Evolutionary conservation across 2,797 vertebrate genomes (phyloP).

Genomic region (Percopsis omiscomaycus): DNA sequence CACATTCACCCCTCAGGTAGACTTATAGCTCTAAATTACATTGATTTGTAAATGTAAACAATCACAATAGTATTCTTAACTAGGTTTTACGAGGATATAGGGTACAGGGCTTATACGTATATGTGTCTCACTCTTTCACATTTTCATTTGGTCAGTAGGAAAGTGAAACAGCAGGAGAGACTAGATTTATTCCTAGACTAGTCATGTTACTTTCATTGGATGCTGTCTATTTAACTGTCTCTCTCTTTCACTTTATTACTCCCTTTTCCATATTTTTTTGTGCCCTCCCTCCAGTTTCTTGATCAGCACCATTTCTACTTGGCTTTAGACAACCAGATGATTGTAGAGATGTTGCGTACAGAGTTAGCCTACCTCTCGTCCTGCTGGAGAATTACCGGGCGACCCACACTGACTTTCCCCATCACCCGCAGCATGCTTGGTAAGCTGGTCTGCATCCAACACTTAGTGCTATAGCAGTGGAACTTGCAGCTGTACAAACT

Average conservation of each 20-base stretch:
- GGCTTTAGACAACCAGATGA: constrained; percentile 98
- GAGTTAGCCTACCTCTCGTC: constrained; percentile 94
- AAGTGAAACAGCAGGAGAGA: too few relatives aligned
- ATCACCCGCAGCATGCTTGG: constrained; percentile 92
- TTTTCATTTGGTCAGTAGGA: too few relatives aligned
- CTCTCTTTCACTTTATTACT: not conserved
- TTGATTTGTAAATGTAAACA: not conserved
- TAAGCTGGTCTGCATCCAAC: constrained; percentile 58
- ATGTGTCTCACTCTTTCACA: too few relatives aligned
- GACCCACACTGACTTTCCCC: constrained; percentile 92
- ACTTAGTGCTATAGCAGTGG: not conserved
- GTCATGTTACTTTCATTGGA: not conserved
- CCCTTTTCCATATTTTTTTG: not conserved
- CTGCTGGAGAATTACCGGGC: constrained; percentile 97
- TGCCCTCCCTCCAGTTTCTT: constrained; percentile 80
- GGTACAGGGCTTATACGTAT: too few relatives aligned
- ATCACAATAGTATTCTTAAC: too few relatives aligned
- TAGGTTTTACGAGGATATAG: too few relatives aligned
- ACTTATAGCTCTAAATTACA: not conserved
- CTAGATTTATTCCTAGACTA: too few relatives aligned
- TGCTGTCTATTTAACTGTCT: not conserved
- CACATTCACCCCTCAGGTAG: constrained; percentile 95
- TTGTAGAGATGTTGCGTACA: constrained; percentile 95
- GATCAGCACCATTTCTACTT: constrained; percentile 98
- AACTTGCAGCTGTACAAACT: too few relatives aligned